A percentile compares a stretch with the other conserved stretches of the same genome.
Conservation (phyloP, 2,888 invertebrate species). For the Nemapogon koenigi region DNA sequence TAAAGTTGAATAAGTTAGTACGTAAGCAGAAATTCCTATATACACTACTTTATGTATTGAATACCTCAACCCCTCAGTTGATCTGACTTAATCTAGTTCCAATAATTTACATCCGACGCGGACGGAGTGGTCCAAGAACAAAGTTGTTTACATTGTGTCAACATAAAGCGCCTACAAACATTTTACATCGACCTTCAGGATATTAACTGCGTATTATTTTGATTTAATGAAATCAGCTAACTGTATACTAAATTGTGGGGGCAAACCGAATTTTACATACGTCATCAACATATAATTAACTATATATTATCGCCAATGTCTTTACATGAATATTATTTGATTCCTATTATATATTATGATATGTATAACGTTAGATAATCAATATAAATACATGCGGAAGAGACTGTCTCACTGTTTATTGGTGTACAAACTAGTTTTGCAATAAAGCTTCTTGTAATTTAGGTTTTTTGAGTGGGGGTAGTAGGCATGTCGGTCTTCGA, state of each 20-base stretch:
- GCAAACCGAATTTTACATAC: constrained; percentile 4
- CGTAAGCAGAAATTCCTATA: no score
- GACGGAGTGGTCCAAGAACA: no score
- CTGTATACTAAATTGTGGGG: constrained; percentile 6
- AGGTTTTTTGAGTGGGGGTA: no score
- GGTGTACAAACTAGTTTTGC: constrained; percentile 7
- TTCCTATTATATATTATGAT: constrained; percentile 4
- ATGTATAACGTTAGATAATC: constrained; percentile 8
- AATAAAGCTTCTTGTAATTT: no score
- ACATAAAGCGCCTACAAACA: not conserved
- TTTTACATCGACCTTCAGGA: constrained; percentile 9
- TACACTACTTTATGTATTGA: no score
- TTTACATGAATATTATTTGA: not conserved
- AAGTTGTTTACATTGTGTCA: no score
- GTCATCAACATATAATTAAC: constrained; percentile 7
- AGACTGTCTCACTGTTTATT: constrained; percentile 5
- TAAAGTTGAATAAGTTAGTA: no score
- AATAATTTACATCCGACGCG: not conserved
- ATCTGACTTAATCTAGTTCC: no score
- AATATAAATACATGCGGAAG: constrained; percentile 10
- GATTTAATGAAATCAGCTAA: constrained; percentile 8
- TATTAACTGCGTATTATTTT: constrained; percentile 8
- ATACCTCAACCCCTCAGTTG: no score
- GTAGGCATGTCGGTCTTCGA: no score
- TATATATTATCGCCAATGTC: not conserved